Evolutionary conservation across 2,888 invertebrate species (phyloP).

Genomic region (Polymixis flavicincta): DNA sequence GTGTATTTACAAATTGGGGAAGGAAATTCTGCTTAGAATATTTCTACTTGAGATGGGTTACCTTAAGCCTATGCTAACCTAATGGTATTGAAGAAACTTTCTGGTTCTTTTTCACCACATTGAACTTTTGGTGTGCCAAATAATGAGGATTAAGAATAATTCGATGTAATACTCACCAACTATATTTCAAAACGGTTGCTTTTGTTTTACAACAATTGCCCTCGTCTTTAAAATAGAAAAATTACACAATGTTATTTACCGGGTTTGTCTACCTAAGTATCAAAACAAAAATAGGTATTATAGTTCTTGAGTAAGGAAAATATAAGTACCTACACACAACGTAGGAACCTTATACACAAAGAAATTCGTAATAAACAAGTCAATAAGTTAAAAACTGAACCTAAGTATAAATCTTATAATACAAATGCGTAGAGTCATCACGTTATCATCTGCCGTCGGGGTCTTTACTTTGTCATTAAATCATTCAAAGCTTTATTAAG

Average conservation of each 20-base stretch:
- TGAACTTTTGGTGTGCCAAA: background rate
- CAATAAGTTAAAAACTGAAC: background rate
- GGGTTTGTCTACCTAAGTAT: background rate
- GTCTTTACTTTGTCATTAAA: background rate
- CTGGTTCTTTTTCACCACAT: background rate
- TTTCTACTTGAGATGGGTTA: background rate
- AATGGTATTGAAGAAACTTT: background rate
- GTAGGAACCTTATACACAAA: background rate
- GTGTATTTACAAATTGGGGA: slow-evolving; percentile 38
- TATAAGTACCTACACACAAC: background rate
- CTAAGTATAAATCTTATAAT: background rate
- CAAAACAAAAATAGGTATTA: background rate
- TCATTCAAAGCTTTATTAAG: background rate
- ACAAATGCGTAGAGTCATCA: background rate
- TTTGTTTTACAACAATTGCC: background rate
- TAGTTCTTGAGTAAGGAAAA: background rate
- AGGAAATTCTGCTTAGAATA: slow-evolving; percentile 1
- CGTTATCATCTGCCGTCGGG: background rate
- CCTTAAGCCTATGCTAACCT: background rate
- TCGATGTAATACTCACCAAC: background rate
- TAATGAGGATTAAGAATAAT: background rate
- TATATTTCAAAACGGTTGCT: background rate
- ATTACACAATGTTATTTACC: background rate
- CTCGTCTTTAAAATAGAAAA: background rate
- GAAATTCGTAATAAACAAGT: background rate